phyloP scores from a whole-genome alignment of 2,797 vertebrate species.

The Ptychadena robeensis region DNA sequence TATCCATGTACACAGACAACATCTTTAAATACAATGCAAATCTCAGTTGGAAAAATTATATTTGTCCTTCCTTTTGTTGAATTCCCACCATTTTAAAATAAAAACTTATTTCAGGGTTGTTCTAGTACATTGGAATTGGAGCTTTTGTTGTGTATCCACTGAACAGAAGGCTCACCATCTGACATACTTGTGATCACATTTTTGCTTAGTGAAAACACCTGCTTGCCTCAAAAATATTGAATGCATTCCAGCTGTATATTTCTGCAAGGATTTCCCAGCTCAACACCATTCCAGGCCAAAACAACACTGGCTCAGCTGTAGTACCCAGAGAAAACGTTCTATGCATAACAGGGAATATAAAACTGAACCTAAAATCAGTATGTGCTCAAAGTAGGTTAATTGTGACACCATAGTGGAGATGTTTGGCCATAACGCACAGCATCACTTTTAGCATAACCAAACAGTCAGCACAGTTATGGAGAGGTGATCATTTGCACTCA shows the following conservation, averaged over 20 bases:
- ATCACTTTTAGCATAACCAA: too few species aligned
- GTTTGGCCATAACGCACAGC: too few species aligned
- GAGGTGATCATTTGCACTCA: too few species aligned
- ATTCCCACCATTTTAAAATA: neutral
- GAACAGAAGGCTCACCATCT: slow-evolving; percentile 2
- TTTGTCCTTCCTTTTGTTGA: neutral
- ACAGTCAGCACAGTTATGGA: too few species aligned
- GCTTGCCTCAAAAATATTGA: neutral
- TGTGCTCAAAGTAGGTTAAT: too few species aligned
- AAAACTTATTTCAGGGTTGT: too few species aligned
- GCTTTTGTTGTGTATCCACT: neutral
- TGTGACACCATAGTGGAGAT: too few species aligned
- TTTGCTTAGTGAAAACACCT: neutral
- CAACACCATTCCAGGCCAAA: neutral
- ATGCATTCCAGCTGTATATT: neutral
- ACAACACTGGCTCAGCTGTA: neutral
- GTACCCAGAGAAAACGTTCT: neutral
- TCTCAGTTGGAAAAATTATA: too few species aligned
- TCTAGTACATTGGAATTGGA: neutral
- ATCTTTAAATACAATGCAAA: neutral
- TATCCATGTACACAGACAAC: neutral
- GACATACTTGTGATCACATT: neutral
- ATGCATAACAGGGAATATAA: neutral
- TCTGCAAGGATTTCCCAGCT: neutral
- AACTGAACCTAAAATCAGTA: too few species aligned